Percentiles rank a stretch among this genome's conserved stretches.
Conservation (phyloP, 2,888 invertebrate species). For the Chloroclystis v-ata region DNA sequence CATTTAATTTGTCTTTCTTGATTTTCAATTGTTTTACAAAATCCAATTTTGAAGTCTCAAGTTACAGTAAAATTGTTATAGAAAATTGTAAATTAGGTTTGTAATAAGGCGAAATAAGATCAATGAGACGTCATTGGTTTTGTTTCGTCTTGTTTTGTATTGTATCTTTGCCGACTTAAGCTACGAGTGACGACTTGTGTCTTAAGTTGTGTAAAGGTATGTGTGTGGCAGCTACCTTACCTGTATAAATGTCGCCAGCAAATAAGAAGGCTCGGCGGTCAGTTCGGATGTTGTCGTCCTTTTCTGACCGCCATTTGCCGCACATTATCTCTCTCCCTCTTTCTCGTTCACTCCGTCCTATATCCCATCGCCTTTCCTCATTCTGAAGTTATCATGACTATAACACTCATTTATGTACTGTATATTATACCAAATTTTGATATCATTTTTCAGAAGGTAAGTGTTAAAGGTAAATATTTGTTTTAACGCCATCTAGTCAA, state of each 20-base stretch:
- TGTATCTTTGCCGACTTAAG: slow-evolving; percentile 4
- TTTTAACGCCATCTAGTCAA: slow-evolving; percentile 4
- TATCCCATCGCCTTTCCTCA: slow-evolving; percentile 17
- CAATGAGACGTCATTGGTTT: slow-evolving; percentile 17
- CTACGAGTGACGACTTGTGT: slow-evolving; percentile 11
- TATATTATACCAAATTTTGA: slow-evolving; percentile 3
- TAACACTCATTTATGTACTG: slow-evolving; percentile 11
- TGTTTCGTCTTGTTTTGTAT: slow-evolving; percentile 2
- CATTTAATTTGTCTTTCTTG: no score
- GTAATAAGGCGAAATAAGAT: background rate
- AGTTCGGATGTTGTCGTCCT: slow-evolving; percentile 23
- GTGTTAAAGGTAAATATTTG: background rate
- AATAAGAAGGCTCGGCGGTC: slow-evolving; percentile 25
- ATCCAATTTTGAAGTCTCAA: background rate
- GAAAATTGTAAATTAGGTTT: background rate
- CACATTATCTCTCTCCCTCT: slow-evolving; percentile 22
- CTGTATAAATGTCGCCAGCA: slow-evolving; percentile 15
- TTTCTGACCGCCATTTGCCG: slow-evolving; percentile 16
- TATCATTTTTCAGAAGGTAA: slow-evolving; percentile 1
- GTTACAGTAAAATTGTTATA: background rate
- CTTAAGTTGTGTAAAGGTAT: slow-evolving; percentile 3
- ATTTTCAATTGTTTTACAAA: no score
- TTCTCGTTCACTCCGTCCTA: slow-evolving; percentile 16
- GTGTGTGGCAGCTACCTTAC: slow-evolving; percentile 15
- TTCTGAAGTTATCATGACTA: slow-evolving; percentile 2